Evolutionary conservation across 2,797 vertebrate species (phyloP).

Genomic region (Eulemur rubriventer): DNA sequence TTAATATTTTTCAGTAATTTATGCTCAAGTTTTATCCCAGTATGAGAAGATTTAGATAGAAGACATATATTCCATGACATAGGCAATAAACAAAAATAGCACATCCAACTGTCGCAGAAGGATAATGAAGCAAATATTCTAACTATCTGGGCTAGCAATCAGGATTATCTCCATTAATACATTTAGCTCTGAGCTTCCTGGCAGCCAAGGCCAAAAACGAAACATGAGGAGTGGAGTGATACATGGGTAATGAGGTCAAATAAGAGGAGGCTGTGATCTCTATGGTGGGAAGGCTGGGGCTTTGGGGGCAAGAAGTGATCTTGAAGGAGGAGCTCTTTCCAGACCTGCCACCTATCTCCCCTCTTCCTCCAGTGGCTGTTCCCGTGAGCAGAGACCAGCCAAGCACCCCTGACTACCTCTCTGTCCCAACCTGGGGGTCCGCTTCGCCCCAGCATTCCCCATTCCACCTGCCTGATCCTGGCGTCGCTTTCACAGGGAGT

Average conservation of each 20-base stretch:
- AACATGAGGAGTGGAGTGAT: neutral
- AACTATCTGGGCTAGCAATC: neutral
- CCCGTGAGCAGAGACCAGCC: neutral
- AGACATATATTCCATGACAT: neutral
- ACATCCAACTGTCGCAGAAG: neutral
- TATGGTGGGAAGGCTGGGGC: neutral
- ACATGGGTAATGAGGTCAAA: neutral
- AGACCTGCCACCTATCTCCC: neutral
- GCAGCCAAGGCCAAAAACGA: slow-evolving; percentile 24
- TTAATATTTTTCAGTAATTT: neutral
- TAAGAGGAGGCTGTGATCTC: neutral
- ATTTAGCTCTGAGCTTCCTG: neutral
- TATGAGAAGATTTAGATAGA: neutral
- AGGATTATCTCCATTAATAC: neutral
- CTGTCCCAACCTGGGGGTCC: neutral
- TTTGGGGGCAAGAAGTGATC: neutral
- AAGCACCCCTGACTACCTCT: neutral
- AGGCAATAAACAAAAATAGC: neutral
- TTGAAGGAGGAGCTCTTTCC: neutral
- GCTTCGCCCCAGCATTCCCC: fast-evolving
- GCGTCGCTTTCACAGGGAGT: slow-evolving; percentile 87
- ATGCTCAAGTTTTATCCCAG: neutral
- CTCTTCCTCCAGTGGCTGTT: neutral
- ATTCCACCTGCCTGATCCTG: neutral
- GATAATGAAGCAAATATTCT: neutral